Evolutionary conservation across 1,140 invertebrate species (phyloP), one percentile per base, ranked within the genome.

Genomic region (Heterodera schachtii): DNA sequence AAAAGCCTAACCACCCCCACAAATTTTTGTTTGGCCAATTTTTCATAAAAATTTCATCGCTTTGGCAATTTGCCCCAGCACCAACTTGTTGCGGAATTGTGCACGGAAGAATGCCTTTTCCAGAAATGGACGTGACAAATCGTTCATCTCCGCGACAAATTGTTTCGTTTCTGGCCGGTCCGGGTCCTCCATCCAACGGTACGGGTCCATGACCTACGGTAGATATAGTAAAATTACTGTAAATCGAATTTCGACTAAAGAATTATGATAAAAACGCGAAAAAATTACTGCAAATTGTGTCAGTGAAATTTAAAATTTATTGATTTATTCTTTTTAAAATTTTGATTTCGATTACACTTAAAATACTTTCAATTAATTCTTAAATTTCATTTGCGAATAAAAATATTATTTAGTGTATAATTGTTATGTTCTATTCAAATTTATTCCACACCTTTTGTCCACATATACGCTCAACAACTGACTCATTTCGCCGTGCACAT

Each of bases 141-240:
- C 93, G 93, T 98, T 98, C 91, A 98, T 94, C 13, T 93, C 93
- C 80, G 96, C 93, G 52, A 98, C 94, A 92, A 96, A 99, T 67
- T 93, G 91, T 91, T 95, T 94, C 0, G 96, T 98, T 91, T 98
- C 95, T 83, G 94, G 92, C 0, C 94, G 92, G 90, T 98, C 95
- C 1, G 96, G 96, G 91, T 98, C 94, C 91, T 99, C 97, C 43
- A 99, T 90, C 96, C 96, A 98, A 71, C 96, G 93, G 90, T 98
- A 99, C 0, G 96, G 95, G 92, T 99, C 97, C 83, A 90, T 80
- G 81, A 98, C 92, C 95, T 97, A 31, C 31, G 31, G 31, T 31
- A 31, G 31, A 31, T 31, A 31, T 31, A 31, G 31, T 31, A 31
- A 31, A 31, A 31, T 31, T 31, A 31, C 31, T 31, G 31, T 31